Evolutionary conservation across 2,888 invertebrate genomes (phyloP).

Genomic region (Sthenelais limicola): DNA sequence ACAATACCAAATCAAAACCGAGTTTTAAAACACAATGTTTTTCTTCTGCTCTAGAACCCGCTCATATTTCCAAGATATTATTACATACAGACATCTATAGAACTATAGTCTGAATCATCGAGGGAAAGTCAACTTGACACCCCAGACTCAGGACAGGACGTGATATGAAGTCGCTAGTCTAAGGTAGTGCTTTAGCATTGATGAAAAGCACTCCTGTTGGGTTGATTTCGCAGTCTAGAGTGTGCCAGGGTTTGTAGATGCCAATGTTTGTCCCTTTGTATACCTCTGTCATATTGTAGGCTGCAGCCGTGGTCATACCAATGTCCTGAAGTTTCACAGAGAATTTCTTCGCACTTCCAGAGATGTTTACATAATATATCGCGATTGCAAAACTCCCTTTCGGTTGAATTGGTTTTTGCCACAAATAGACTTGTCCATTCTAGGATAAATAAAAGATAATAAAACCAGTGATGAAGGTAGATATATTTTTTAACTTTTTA

Average conservation of each 20-base stretch:
- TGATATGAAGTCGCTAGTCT: no score
- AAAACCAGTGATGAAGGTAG: background rate
- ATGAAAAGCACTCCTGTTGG: conserved; percentile 47
- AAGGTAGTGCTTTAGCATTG: conserved; percentile 42
- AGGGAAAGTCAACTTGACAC: no score
- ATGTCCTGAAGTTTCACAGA: conserved; percentile 45
- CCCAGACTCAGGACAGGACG: no score
- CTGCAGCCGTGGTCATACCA: conserved; percentile 42
- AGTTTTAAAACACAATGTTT: no score
- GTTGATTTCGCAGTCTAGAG: conserved; percentile 46
- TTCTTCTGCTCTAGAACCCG: no score
- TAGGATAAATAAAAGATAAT: conserved; percentile 18
- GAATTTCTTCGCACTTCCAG: conserved; percentile 46
- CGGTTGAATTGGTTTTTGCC: conserved; percentile 45
- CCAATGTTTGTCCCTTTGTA: conserved; percentile 42
- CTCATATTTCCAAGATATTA: no score
- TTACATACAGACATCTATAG: no score
- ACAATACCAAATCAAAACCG: no score
- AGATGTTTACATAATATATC: conserved; percentile 47
- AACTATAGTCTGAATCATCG: no score
- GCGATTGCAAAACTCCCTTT: conserved; percentile 45
- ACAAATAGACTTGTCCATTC: conserved; percentile 50
- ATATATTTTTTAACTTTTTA: no score
- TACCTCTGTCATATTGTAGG: conserved; percentile 47
- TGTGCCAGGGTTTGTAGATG: conserved; percentile 49